These are phyloP conservation scores for Drosophila ananassae DNA, from an alignment of 1,140 invertebrate genomes.

Conservation along the genomic window DNA sequence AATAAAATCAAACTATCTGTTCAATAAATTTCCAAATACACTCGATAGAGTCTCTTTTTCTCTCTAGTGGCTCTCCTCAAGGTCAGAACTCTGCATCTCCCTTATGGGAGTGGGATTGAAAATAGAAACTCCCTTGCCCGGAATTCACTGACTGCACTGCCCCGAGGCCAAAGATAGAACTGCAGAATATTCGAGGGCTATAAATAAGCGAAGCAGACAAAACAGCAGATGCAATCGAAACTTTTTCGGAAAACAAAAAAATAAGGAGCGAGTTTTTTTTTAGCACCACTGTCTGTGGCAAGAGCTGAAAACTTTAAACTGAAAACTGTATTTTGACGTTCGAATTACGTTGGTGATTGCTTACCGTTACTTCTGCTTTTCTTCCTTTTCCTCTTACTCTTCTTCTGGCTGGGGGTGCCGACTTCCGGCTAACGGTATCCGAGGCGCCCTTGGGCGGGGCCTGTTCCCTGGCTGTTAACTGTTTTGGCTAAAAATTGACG, in stretches of 20 bases:
- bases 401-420: slow-evolving; percentile 18
- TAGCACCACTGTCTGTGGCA: background rate
- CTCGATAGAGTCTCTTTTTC: background rate
- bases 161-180: slow-evolving; percentile 46
- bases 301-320: slow-evolving; percentile 25
- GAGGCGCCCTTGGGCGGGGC: slow-evolving; percentile 69
- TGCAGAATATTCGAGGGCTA: slow-evolving; percentile 41
- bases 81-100: slow-evolving; percentile 39
- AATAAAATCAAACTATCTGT: background rate
- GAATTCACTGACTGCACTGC: slow-evolving; percentile 42
- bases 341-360: slow-evolving; percentile 33
- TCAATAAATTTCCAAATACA: background rate
- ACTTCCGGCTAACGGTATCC: slow-evolving; percentile 52
- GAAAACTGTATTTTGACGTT: slow-evolving; percentile 39
- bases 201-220: slow-evolving; percentile 49
- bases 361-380: slow-evolving; percentile 27
- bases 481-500: slow-evolving; percentile 41
- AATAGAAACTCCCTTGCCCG: slow-evolving; percentile 45
- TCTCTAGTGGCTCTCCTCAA: slow-evolving; percentile 18
- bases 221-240: slow-evolving; percentile 48
- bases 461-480: slow-evolving; percentile 68
- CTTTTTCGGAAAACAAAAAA: slow-evolving; percentile 17
- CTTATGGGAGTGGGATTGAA: slow-evolving; percentile 39
- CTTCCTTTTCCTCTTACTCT: background rate
- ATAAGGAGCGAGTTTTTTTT: slow-evolving; percentile 8